Percentiles rank a stretch among this genome's conserved stretches.
Conservation (phyloP, 2,888 invertebrate species). For the Lymantria monacha region DNA sequence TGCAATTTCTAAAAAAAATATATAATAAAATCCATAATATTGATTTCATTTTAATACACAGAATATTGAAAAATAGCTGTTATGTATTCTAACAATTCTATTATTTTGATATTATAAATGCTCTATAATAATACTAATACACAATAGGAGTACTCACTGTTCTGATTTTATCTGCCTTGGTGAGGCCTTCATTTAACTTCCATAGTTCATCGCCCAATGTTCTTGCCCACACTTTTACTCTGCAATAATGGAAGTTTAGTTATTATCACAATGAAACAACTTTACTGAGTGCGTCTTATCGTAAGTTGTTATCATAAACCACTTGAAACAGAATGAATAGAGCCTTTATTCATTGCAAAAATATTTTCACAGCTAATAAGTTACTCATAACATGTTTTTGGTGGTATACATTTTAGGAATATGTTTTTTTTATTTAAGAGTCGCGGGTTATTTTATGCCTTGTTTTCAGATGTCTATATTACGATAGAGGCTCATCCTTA, state of each 20-base stretch:
- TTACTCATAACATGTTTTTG: no score
- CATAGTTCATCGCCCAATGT: constrained; percentile 90
- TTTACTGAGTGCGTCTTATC: not conserved
- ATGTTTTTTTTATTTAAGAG: no score
- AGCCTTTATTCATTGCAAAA: not conserved
- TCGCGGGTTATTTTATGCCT: no score
- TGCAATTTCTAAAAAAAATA: no score
- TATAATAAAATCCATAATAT: no score
- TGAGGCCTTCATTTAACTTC: constrained; percentile 89
- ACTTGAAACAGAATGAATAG: not conserved
- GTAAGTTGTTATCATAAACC: constrained; percentile 1
- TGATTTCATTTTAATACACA: no score
- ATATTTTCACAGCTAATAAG: constrained; percentile 4
- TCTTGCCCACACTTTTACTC: constrained; percentile 91
- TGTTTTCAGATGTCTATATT: not conserved
- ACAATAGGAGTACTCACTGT: constrained; percentile 86
- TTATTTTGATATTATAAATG: no score
- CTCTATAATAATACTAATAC: no score
- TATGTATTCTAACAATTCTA: no score
- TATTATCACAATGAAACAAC: not conserved
- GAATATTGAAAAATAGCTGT: no score
- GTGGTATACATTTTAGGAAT: no score
- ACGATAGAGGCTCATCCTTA: no score
- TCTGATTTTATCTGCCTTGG: constrained; percentile 89
- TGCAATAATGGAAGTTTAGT: constrained; percentile 50